These are phyloP conservation scores for Dione vanillae DNA, from an alignment of 2,888 invertebrate genomes.

Conservation along the genomic window DNA sequence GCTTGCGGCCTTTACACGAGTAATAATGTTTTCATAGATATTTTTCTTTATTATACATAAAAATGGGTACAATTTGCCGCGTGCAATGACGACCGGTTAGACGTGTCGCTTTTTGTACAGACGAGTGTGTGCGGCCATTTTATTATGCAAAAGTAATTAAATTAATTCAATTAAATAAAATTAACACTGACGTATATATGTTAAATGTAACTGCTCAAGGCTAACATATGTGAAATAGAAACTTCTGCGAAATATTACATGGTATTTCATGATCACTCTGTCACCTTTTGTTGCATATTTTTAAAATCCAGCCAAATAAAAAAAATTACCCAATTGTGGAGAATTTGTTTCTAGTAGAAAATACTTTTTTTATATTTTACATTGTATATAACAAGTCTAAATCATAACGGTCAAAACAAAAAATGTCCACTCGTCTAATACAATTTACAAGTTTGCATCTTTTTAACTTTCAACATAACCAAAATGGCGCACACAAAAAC, in stretches of 20 bases:
- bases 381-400: too few species aligned
- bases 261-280: not conserved
- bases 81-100: conserved; percentile 25
- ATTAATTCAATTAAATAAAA: conserved; percentile 20
- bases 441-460: too few species aligned
- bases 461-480: too few species aligned
- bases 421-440: too few species aligned
- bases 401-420: too few species aligned
- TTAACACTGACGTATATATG: conserved; percentile 22
- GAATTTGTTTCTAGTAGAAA: too few species aligned
- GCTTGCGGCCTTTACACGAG: not conserved
- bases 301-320: too few species aligned
- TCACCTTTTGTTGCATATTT: not conserved
- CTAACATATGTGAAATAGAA: conserved; percentile 6
- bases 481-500: too few species aligned
- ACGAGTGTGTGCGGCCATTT: not conserved
- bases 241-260: conserved; percentile 16
- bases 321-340: too few species aligned
- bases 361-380: too few species aligned
- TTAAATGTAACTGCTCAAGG: conserved; percentile 5
- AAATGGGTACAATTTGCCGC: conserved; percentile 16
- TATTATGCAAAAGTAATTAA: conserved; percentile 27
- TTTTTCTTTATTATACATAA: conserved; percentile 11
- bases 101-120: conserved; percentile 19
- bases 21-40: conserved; percentile 5